phyloP scores from a whole-genome alignment of 2,888 invertebrate species.

The Andrena camellia region DNA sequence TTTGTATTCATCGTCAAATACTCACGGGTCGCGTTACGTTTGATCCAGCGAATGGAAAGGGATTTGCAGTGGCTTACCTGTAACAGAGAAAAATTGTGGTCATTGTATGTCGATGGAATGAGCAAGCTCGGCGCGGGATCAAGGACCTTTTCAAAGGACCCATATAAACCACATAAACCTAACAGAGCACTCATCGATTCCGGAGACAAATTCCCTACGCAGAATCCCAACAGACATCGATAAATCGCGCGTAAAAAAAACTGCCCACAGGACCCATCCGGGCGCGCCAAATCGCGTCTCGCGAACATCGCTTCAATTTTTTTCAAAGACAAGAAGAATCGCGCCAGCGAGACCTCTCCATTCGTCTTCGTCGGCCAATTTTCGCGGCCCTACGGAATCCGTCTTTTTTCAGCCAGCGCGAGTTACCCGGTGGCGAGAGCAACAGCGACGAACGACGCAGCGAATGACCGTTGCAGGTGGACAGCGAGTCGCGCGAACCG shows the following conservation, averaged over 20 bases:
- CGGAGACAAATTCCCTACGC: neutral
- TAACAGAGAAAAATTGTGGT: conserved; percentile 54
- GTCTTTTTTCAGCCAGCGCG: neutral
- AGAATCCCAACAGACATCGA: neutral
- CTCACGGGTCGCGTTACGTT: conserved; percentile 53
- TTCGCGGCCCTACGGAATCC: conserved; percentile 25
- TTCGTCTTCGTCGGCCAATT: conserved; percentile 37
- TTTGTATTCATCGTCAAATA: conserved; percentile 55
- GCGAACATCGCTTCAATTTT: conserved; percentile 1
- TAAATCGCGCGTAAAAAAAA: neutral
- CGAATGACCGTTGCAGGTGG: conserved; percentile 43
- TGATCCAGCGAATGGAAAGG: conserved; percentile 38
- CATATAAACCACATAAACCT: neutral
- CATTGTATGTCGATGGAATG: conserved; percentile 36
- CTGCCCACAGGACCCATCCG: neutral
- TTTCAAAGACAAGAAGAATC: conserved; percentile 10
- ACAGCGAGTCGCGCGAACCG: conserved; percentile 36
- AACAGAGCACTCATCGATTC: neutral
- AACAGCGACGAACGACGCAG: conserved; percentile 27
- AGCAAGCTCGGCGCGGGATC: neutral
- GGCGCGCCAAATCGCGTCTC: neutral
- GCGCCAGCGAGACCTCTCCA: neutral
- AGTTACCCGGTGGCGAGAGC: neutral
- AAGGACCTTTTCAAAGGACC: neutral
- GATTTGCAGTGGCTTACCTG: conserved; percentile 67